Percentiles rank a stretch among this genome's conserved stretches.
phyloP scores from a whole-genome alignment of 2,888 invertebrate species.

The Caenorhabditis imperialis region DNA sequence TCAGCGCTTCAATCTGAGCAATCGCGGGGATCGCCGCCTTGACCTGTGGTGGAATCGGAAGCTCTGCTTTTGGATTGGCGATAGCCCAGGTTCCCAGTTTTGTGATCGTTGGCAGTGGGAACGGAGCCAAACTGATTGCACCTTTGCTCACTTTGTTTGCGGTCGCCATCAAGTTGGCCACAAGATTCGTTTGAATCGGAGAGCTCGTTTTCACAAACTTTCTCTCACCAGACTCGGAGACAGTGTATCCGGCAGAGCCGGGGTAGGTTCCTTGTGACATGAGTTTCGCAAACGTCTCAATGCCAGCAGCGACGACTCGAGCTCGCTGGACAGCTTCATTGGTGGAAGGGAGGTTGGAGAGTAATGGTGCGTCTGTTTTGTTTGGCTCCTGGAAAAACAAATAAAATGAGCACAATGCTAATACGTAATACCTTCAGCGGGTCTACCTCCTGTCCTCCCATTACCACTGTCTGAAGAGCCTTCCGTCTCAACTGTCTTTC shows the following conservation, averaged over 20 bases:
- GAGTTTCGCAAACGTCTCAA: slow-evolving; percentile 67
- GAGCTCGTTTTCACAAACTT: slow-evolving; percentile 18
- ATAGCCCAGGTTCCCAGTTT: slow-evolving; percentile 40
- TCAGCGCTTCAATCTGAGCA: slow-evolving; percentile 22
- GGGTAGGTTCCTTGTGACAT: slow-evolving; percentile 62
- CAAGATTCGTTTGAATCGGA: slow-evolving; percentile 26
- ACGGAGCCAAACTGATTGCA: slow-evolving; percentile 42
- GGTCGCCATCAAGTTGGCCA: slow-evolving; percentile 45
- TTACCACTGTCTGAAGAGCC: slow-evolving; percentile 60
- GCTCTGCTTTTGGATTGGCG: slow-evolving; percentile 19
- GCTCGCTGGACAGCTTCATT: slow-evolving; percentile 62
- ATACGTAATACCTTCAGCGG: slow-evolving; percentile 50
- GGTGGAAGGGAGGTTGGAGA: slow-evolving; percentile 30
- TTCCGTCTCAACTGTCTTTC: slow-evolving; percentile 60
- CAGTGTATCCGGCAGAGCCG: slow-evolving; percentile 67
- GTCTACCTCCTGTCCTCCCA: slow-evolving; percentile 64
- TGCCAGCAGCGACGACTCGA: slow-evolving; percentile 65
- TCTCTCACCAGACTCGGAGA: slow-evolving; percentile 55
- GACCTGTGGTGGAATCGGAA: slow-evolving; percentile 44
- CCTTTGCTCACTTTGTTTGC: slow-evolving; percentile 55
- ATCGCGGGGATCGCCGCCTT: slow-evolving; percentile 30
- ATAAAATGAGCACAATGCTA: not conserved
- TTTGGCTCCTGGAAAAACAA: slow-evolving; percentile 34
- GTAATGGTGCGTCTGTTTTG: slow-evolving; percentile 31
- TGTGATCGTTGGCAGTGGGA: slow-evolving; percentile 48